Evolutionary conservation across 2,888 invertebrate species (phyloP), one percentile per base, ranked within the genome.

Genomic region (Mythimna lalbum): DNA sequence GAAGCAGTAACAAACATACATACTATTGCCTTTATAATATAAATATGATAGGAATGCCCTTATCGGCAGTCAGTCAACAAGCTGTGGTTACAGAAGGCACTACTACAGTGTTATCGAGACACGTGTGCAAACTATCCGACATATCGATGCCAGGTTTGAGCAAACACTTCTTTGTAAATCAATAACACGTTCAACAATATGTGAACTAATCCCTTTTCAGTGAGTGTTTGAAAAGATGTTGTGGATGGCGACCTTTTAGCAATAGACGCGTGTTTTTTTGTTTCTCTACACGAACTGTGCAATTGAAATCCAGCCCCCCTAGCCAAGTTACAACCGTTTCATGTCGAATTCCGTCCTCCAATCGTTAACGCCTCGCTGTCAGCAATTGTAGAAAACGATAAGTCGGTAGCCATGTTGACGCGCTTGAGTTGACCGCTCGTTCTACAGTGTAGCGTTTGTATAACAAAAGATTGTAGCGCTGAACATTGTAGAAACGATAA

Each of bases 121-220:
- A 81, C 81, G 81, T 81, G 81, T 71, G 56, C 63, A 68, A 80
- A 73, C 73, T 52, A 52, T 55, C 21, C 63, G 52, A 66, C 52
- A 61, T 72, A 62, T 62, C 31, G 36, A 50, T 19, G 63, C 69
- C 33, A 78, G 70, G 75, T 69, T 75, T 69, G 63, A 52, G 23
- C 67, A 79, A 78, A 63, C 43, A 69, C 2, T 69, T 71, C 57
- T 64, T 61, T 68, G 36, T 63, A 47, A 23, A 52, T 63, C 39
- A 52, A 66, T 74, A 63, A 57, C 56, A 39, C 43, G 31, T 57
- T 53, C 2, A 36, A 64, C n/a, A 62, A 78, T 50, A 60, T 57
- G 19, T 62, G 61, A 43, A 49, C 10, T 19, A 57, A 61, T 57
- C 31, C 39, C 27, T 56, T 73, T 67, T 73, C 55, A 49, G 33